A percentile compares a stretch with the other conserved stretches of the same genome.
Evolutionary conservation across 1,140 invertebrate species (phyloP).

Genomic region (Stenopsyche tienmushanensis): DNA sequence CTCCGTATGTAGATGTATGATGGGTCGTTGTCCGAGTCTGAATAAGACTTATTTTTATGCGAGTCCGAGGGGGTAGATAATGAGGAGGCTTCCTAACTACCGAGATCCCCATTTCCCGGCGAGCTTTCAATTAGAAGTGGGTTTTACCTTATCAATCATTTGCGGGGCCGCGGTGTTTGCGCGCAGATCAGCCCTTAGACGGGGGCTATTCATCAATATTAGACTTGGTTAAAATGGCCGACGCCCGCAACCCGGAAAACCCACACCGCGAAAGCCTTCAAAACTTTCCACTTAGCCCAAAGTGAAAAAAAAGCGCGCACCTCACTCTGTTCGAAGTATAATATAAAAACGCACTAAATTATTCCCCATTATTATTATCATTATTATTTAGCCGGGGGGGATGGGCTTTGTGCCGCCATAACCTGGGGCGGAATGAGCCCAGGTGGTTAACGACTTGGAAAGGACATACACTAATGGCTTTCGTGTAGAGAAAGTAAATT

Average conservation of each 20-base stretch:
- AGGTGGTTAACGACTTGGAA: constrained; percentile 40
- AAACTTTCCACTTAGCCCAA: constrained; percentile 41
- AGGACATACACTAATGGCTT: constrained; percentile 41
- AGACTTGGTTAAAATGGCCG: constrained; percentile 41
- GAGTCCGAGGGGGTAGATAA: no score
- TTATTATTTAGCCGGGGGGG: constrained; percentile 28
- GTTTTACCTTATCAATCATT: constrained; percentile 42
- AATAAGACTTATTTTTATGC: no score
- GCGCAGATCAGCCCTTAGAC: constrained; percentile 7
- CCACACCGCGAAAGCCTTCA: constrained; percentile 8
- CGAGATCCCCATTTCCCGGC: no score
- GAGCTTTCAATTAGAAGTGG: constrained; percentile 40
- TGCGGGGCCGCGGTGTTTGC: constrained; percentile 25
- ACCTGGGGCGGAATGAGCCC: constrained; percentile 28
- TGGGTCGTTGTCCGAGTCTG: no score
- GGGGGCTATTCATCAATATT: constrained; percentile 42
- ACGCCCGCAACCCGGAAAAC: constrained; percentile 25
- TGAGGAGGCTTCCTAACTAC: no score
- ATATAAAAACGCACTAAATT: constrained; percentile 39
- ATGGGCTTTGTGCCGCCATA: constrained; percentile 13
- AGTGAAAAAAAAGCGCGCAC: constrained; percentile 19
- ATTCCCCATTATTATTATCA: constrained; percentile 35
- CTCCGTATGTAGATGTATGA: no score
- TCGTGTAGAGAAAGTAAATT: constrained; percentile 33
- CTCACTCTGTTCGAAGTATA: constrained; percentile 10